Evolutionary conservation across 1,140 invertebrate species (phyloP).

Genomic region (Drosophila cardini): DNA sequence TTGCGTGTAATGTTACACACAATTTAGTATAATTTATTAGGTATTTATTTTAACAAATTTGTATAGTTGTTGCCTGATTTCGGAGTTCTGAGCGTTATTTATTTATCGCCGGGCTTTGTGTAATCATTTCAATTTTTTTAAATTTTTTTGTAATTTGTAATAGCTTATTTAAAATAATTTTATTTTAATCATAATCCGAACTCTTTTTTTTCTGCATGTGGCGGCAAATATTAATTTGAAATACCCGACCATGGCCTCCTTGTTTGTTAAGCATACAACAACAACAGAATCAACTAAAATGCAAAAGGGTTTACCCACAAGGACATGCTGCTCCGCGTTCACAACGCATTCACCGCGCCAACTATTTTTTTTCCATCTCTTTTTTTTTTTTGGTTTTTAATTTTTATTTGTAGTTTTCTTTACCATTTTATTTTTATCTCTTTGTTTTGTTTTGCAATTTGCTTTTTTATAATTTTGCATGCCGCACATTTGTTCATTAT

Average conservation of each 20-base stretch:
- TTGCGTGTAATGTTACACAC: too few species aligned
- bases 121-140: constrained; percentile 26
- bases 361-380: constrained; percentile 31
- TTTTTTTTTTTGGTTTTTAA: constrained; percentile 40
- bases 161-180: constrained; percentile 39
- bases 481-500: constrained; percentile 40
- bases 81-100: constrained; percentile 24
- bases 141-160: constrained; percentile 15
- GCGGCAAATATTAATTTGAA: constrained; percentile 58
- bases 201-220: constrained; percentile 8
- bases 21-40: constrained; percentile 23
- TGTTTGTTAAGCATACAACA: constrained; percentile 52
- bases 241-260: constrained; percentile 36
- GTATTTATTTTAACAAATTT: constrained; percentile 36
- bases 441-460: constrained; percentile 40
- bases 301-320: constrained; percentile 55
- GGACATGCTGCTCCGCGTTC: constrained; percentile 59
- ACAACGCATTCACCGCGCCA: constrained; percentile 26
- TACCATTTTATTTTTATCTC: background rate
- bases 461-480: constrained; percentile 46
- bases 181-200: constrained; percentile 40
- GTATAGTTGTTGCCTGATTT: constrained; percentile 28
- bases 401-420: constrained; percentile 40
- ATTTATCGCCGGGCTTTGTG: constrained; percentile 27
- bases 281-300: constrained; percentile 41